A percentile compares a stretch with the other conserved stretches of the same genome.
Conservation (phyloP, 2,797 vertebrate genomes). For the Typhlichthys eigenmanni region DNA sequence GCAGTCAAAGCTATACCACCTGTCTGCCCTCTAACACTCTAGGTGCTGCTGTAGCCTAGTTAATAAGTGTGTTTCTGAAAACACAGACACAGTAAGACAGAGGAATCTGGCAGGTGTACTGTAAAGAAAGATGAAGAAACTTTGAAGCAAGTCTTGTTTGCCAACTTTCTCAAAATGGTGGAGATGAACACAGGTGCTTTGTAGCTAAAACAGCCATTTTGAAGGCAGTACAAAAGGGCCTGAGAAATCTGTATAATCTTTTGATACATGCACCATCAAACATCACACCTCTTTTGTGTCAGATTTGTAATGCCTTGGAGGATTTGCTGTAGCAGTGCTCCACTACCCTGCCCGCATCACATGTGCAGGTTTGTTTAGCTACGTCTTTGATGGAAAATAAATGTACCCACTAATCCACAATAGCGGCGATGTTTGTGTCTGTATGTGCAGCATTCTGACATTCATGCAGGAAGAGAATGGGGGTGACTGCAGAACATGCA, state of each 20-base stretch:
- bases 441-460: neutral
- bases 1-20: conserved; percentile 66
- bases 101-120: neutral
- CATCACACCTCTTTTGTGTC: conserved; percentile 39
- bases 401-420: neutral
- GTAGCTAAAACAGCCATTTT: conserved; percentile 16
- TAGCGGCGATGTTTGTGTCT: neutral
- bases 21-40: conserved; percentile 67
- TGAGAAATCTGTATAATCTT: conserved; percentile 37
- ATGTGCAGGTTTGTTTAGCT: neutral
- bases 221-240: conserved; percentile 8
- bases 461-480: neutral
- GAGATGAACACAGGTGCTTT: conserved; percentile 10
- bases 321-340: too few relatives aligned
- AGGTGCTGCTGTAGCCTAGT: conserved; percentile 56
- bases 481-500: neutral
- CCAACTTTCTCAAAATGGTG: conserved; percentile 28
- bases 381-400: neutral
- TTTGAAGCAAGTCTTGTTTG: neutral
- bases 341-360: too few relatives aligned
- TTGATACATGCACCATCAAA: conserved; percentile 19
- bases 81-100: neutral
- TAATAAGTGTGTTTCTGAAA: conserved; percentile 41
- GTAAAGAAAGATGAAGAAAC: conserved; percentile 7
- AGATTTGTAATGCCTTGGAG: conserved; percentile 17